A percentile compares a stretch with the other conserved stretches of the same genome.
Evolutionary conservation across 2,113 vertebrate species (phyloP).

Genomic region (Pygoscelis adeliae): DNA sequence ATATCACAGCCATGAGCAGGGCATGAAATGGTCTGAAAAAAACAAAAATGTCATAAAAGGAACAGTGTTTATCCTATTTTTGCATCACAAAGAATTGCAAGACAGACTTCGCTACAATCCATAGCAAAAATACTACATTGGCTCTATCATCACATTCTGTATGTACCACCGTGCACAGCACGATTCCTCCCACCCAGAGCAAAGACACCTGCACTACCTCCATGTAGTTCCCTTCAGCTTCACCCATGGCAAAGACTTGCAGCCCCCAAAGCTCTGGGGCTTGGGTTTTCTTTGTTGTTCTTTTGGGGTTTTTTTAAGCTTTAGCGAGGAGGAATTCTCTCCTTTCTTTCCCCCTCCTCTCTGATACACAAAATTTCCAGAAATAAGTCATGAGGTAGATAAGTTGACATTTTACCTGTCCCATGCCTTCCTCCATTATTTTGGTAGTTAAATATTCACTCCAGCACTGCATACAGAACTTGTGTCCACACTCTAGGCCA

Average conservation of each 20-base stretch:
- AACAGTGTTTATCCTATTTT: not conserved
- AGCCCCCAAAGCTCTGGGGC: not conserved
- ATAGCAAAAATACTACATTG: not conserved
- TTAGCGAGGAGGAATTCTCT: not conserved
- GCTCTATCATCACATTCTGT: not conserved
- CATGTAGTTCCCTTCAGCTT: not conserved
- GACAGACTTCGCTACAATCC: not conserved
- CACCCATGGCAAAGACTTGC: not conserved
- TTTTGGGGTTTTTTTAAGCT: not conserved
- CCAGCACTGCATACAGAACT: constrained; percentile 99
- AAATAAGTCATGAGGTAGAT: not conserved
- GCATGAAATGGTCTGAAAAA: constrained; percentile 94
- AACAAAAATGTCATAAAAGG: not conserved
- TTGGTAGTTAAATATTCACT: constrained; percentile 99
- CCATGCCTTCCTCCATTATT: constrained; percentile 99
- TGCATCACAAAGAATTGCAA: not conserved
- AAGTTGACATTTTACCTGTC: constrained; percentile 84
- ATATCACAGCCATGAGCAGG: constrained; percentile 99
- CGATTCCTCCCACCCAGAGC: not conserved
- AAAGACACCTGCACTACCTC: not conserved
- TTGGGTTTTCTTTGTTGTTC: not conserved
- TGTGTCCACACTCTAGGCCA: constrained; percentile 98
- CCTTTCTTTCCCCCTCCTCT: not conserved
- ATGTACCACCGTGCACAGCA: not conserved
- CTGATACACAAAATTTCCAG: not conserved